phyloP scores from a whole-genome alignment of 2,113 vertebrate genomes.

The Pachycephala philippinensis region DNA sequence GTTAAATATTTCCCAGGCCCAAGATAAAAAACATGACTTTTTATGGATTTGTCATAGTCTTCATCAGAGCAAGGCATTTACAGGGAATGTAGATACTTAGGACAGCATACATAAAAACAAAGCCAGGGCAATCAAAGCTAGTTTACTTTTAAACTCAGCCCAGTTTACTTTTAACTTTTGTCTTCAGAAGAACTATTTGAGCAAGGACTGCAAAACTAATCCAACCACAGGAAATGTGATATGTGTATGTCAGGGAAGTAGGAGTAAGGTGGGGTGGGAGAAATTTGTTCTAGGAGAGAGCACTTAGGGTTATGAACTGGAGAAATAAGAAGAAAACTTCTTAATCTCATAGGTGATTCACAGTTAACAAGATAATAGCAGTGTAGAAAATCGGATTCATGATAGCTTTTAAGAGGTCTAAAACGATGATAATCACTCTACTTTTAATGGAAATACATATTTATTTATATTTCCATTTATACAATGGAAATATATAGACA shows the following conservation, averaged over 20 bases:
- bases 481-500: background rate
- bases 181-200: background rate
- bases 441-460: background rate
- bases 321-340: background rate
- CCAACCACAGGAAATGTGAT: background rate
- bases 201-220: background rate
- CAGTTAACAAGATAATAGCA: background rate
- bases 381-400: background rate
- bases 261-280: background rate
- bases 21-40: background rate
- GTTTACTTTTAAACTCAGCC: constrained; percentile 23
- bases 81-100: background rate
- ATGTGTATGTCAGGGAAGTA: background rate
- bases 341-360: background rate
- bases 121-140: background rate
- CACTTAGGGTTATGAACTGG: background rate
- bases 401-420: background rate
- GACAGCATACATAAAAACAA: background rate
- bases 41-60: background rate
- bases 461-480: background rate
- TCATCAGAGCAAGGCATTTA: background rate
- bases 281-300: background rate
- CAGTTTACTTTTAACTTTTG: constrained; percentile 11
- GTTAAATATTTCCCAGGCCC: background rate
- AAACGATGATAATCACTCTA: background rate